phyloP scores from a whole-genome alignment of 37 sponge, comb jelly and placozoan genomes.

The Crambe crambe region DNA sequence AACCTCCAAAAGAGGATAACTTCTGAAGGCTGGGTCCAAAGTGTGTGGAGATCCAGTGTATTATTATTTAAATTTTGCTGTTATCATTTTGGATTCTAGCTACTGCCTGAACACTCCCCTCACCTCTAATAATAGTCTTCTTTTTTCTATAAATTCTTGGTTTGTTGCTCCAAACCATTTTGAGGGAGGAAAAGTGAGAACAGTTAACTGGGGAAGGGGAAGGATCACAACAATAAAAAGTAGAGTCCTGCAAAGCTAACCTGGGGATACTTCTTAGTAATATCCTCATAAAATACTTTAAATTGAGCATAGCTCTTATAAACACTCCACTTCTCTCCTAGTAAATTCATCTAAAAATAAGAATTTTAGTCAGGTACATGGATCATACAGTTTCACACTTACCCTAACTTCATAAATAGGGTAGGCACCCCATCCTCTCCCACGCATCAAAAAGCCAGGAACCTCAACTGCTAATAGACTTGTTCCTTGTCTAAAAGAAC shows the following conservation, averaged over 20 bases:
- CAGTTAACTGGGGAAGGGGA: slow-evolving; percentile 13
- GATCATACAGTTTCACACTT: slow-evolving; percentile 2
- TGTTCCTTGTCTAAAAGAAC: not conserved
- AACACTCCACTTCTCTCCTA: slow-evolving; percentile 43
- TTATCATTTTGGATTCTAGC: not conserved
- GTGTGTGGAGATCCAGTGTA: too few relatives aligned
- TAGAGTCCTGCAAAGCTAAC: not conserved
- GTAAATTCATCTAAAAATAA: not conserved
- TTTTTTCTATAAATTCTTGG: slow-evolving; percentile 34
- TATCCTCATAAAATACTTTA: slow-evolving; percentile 34
- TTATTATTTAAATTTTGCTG: not conserved
- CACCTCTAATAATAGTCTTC: slow-evolving; percentile 60
- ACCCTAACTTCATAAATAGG: slow-evolving; percentile 67
- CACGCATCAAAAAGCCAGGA: slow-evolving; percentile 21
- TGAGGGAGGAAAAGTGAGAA: slow-evolving; percentile 59
- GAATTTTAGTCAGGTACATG: not conserved
- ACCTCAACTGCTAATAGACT: slow-evolving; percentile 12
- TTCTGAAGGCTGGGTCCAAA: too few relatives aligned
- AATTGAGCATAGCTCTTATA: slow-evolving; percentile 58
- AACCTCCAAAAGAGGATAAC: too few relatives aligned
- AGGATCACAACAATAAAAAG: too few relatives aligned
- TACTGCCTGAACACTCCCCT: too few relatives aligned
- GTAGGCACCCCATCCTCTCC: slow-evolving; percentile 35
- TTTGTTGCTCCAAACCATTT: slow-evolving; percentile 65
- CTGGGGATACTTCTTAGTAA: slow-evolving; percentile 37